Conservation (phyloP, 2,888 invertebrate species). For the Trissoscelio sp. region DNA sequence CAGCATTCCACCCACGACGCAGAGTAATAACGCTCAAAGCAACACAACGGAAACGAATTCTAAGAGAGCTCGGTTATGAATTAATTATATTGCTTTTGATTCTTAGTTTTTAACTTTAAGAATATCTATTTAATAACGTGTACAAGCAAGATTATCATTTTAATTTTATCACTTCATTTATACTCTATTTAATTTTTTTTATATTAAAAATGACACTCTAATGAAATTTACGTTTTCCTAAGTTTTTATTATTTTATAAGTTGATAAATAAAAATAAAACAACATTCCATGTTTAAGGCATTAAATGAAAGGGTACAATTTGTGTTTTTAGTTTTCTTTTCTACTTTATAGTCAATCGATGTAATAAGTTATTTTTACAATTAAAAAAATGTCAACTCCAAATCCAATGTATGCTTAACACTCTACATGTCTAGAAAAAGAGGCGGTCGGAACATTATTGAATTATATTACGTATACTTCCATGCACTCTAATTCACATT, state of each 20-base stretch:
- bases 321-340: conserved; percentile 12
- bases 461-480: conserved; percentile 34
- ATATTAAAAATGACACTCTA: background rate
- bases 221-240: background rate
- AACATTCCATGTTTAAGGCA: too few species aligned
- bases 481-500: conserved; percentile 42
- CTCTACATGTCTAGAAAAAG: conserved; percentile 51
- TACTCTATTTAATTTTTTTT: conserved; percentile 22
- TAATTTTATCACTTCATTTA: conserved; percentile 17
- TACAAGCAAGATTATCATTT: conserved; percentile 12
- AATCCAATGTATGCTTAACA: conserved; percentile 56
- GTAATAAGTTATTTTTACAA: conserved; percentile 65
- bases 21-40: too few species aligned
- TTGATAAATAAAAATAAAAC: too few species aligned
- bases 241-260: too few species aligned
- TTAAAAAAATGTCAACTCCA: conserved; percentile 60
- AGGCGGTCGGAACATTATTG: conserved; percentile 60
- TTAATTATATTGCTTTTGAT: background rate
- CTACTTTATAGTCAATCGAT: conserved; percentile 55
- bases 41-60: too few species aligned
- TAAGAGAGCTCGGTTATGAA: too few species aligned
- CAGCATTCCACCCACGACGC: too few species aligned
- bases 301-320: conserved; percentile 21
- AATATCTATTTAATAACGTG: conserved; percentile 29
- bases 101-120: conserved; percentile 16